These are phyloP conservation scores for Drosophila ironensis DNA, from an alignment of 1,140 invertebrate species.

Conservation along the genomic window DNA sequence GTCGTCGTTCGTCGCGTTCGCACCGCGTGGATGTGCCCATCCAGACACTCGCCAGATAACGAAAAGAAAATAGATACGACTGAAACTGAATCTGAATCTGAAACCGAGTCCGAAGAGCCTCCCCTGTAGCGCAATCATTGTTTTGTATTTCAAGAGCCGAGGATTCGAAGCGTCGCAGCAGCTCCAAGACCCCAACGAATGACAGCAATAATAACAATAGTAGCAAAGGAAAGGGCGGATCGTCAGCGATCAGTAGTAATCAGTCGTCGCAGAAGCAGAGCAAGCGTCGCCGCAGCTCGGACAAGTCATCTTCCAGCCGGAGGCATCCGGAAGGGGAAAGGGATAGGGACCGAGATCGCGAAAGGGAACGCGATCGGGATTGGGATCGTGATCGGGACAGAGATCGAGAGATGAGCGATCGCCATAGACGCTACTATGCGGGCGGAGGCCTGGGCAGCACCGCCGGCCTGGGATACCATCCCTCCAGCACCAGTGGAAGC, in stretches of 20 bases:
- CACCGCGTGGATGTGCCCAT: constrained; percentile 41
- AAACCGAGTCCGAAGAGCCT: too few relatives aligned
- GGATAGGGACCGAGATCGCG: constrained; percentile 31
- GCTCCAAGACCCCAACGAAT: constrained; percentile 70
- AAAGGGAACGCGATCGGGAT: constrained; percentile 31
- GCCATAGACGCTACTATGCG: constrained; percentile 75
- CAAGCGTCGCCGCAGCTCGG: constrained; percentile 66
- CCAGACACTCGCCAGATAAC: not conserved
- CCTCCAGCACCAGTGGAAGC: constrained; percentile 32
- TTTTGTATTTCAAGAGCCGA: constrained; percentile 50
- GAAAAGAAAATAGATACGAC: constrained; percentile 5
- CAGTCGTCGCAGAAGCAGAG: constrained; percentile 41
- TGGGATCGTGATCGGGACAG: constrained; percentile 24
- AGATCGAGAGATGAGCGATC: constrained; percentile 69
- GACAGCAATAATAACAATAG: constrained; percentile 48
- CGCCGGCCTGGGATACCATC: constrained; percentile 33
- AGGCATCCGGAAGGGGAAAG: constrained; percentile 56
- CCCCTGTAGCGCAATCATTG: constrained; percentile 14
- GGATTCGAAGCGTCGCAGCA: constrained; percentile 47
- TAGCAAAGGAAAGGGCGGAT: constrained; percentile 27
- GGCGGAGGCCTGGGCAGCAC: constrained; percentile 52
- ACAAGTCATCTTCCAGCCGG: constrained; percentile 53
- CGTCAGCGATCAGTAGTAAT: constrained; percentile 12
- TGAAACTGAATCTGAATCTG: not conserved
- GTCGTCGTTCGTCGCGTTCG: too few relatives aligned